phyloP scores from a whole-genome alignment of 2,113 vertebrate genomes.

The Lanius collurio region DNA sequence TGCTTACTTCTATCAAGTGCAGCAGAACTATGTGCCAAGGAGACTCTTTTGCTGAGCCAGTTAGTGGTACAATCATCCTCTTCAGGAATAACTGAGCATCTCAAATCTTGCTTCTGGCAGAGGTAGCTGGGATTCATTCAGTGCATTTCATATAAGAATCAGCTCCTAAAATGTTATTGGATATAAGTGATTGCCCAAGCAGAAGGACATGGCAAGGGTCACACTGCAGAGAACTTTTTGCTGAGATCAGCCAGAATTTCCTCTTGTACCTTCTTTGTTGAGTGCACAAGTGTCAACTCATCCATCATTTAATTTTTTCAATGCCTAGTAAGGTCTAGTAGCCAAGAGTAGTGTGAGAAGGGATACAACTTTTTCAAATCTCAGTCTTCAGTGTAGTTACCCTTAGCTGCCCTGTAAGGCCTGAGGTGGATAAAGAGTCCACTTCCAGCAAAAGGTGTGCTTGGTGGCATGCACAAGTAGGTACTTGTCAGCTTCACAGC shows the following conservation, averaged over 20 bases:
- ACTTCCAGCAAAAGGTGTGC: neutral
- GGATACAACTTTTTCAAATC: neutral
- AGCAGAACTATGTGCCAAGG: neutral
- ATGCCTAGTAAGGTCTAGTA: neutral
- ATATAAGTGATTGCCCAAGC: constrained; percentile 27
- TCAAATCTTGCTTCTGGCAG: neutral
- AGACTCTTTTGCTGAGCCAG: neutral
- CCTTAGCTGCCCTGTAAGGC: neutral
- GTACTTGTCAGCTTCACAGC: neutral
- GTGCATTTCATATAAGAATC: neutral
- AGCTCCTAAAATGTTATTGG: neutral
- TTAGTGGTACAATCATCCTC: neutral
- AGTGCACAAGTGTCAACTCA: neutral
- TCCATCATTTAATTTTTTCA: constrained; percentile 22
- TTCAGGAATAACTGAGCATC: neutral
- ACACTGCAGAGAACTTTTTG: neutral
- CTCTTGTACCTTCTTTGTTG: neutral
- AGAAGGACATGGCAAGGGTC: neutral
- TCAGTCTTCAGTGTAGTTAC: neutral
- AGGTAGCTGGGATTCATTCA: neutral
- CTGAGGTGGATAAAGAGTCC: neutral
- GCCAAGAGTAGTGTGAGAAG: neutral
- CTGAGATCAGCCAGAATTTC: constrained; percentile 18
- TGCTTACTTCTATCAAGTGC: neutral
- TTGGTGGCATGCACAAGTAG: neutral